These are phyloP conservation scores for Aurelia aurita complex sp. Pacific DNA, from an alignment of 30 jellyfish, hydroid and myxozoan species.

Conservation along the genomic window DNA sequence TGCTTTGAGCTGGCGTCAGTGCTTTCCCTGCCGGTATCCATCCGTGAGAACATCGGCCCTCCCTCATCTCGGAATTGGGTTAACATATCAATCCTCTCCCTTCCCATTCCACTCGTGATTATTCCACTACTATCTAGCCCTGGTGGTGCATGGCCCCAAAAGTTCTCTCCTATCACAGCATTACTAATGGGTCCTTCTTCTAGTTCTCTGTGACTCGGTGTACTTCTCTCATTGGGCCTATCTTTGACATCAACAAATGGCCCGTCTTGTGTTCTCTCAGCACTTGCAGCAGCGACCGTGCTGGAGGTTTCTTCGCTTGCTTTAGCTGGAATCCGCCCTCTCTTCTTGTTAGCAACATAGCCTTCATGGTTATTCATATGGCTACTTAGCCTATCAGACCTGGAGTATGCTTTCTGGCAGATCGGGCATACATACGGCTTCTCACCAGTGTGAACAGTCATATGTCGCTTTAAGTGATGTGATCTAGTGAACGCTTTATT, in stretches of 20 bases:
- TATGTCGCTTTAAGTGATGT: slow-evolving; percentile 62
- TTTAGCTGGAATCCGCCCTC: slow-evolving; percentile 41
- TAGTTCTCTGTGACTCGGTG: neutral
- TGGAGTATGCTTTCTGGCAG: slow-evolving; percentile 68
- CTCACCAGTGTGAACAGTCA: slow-evolving; percentile 72
- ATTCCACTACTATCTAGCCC: no score
- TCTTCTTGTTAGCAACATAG: slow-evolving; percentile 40
- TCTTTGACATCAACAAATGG: neutral
- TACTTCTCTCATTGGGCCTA: neutral
- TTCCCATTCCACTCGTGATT: no score
- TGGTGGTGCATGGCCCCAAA: no score
- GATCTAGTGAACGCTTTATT: slow-evolving; percentile 62
- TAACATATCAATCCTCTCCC: no score
- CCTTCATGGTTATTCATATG: slow-evolving; percentile 72
- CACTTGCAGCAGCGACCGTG: neutral
- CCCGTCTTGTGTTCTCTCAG: slow-evolving; percentile 18
- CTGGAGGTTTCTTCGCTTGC: neutral
- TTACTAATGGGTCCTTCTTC: neutral
- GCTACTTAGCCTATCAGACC: slow-evolving; percentile 69
- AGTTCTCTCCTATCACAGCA: no score
- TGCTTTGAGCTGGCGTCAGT: no score
- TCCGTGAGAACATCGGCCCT: no score
- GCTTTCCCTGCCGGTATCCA: no score
- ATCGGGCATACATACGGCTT: slow-evolving; percentile 66
- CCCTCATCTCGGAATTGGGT: no score